These are phyloP conservation scores for Drosophila eohydei DNA, from an alignment of 2,888 invertebrate species.

Conservation along the genomic window DNA sequence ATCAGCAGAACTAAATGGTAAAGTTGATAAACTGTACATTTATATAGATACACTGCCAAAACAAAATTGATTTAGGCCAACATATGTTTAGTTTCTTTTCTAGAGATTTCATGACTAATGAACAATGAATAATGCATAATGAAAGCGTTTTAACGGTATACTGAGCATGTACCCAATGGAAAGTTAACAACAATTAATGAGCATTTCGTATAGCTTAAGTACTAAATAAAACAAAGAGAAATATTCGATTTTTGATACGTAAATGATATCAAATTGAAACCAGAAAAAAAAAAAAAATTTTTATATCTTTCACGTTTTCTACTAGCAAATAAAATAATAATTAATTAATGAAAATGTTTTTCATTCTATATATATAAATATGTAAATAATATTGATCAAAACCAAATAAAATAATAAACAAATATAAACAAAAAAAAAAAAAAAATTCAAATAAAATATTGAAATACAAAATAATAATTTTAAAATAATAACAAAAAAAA, in stretches of 20 bases:
- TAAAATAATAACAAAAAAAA: background rate
- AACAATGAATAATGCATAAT: background rate
- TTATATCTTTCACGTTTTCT: background rate
- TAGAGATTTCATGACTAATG: background rate
- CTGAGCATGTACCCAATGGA: background rate
- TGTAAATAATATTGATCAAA: background rate
- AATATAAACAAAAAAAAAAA: background rate
- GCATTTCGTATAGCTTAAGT: slow-evolving; percentile 5
- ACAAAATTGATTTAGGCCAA: background rate
- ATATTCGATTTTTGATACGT: background rate
- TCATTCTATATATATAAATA: background rate
- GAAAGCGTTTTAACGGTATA: background rate
- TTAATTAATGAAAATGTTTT: background rate
- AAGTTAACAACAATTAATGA: background rate
- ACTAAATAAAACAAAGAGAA: slow-evolving; percentile 1
- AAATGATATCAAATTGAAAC: background rate
- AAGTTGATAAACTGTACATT: background rate
- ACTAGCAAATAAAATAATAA: background rate
- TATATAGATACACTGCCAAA: slow-evolving; percentile 3
- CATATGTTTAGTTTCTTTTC: background rate
- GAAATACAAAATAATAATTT: background rate
- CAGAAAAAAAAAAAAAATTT: background rate
- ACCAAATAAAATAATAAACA: background rate
- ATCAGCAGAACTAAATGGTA: no score
- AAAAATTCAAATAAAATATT: background rate